Evolutionary conservation across 1,140 invertebrate genomes (phyloP).

Genomic region (Heliothis virescens): DNA sequence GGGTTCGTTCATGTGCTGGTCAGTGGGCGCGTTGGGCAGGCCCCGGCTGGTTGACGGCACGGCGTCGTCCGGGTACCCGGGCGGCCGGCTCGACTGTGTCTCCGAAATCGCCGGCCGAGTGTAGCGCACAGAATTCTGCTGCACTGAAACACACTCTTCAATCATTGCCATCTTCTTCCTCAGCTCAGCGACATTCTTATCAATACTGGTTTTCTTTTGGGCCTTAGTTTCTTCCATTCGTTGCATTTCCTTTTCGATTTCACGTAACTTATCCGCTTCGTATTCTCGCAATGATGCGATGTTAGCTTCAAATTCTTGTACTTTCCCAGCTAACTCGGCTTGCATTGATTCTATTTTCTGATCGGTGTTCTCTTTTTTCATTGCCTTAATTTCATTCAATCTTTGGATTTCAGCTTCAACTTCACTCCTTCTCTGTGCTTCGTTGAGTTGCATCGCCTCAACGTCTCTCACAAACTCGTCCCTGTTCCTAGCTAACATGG

Average conservation of each 20-base stretch:
- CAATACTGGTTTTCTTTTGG: background rate
- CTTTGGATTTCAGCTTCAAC: constrained; percentile 2
- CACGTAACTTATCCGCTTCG: background rate
- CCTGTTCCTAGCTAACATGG: background rate
- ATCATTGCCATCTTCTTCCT: background rate
- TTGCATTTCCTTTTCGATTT: background rate
- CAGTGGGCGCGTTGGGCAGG: no score
- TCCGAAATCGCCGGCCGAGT: no score
- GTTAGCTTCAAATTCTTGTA: background rate
- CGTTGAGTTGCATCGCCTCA: background rate
- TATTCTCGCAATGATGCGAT: background rate
- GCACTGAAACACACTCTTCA: background rate
- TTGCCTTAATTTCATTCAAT: background rate
- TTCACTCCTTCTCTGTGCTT: background rate
- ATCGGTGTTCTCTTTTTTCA: background rate
- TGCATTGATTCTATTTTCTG: background rate
- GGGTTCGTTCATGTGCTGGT: no score
- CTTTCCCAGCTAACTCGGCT: background rate
- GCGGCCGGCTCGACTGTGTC: no score
- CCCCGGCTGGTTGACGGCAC: no score
- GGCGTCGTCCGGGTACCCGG: no score
- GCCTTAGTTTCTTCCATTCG: background rate
- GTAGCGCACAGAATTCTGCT: no score
- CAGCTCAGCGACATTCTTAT: background rate
- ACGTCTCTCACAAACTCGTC: background rate